phyloP scores from a whole-genome alignment of 2,113 vertebrate genomes.

The Colinus virginianus region DNA sequence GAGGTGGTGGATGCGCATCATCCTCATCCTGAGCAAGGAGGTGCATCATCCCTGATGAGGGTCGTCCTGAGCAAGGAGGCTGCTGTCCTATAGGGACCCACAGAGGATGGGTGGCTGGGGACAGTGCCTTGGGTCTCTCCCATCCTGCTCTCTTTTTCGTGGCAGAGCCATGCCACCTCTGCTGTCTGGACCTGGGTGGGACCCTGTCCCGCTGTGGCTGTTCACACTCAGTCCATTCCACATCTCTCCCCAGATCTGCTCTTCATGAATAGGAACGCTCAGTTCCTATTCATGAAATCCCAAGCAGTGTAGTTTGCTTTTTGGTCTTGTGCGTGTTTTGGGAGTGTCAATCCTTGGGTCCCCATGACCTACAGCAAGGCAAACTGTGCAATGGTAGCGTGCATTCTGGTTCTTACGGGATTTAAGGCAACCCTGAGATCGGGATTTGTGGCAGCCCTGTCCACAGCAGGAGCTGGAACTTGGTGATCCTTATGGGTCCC shows the following conservation, averaged over 20 bases:
- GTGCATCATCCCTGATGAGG: background rate
- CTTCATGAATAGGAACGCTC: too few relatives aligned
- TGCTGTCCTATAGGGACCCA: background rate
- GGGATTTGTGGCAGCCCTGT: too few relatives aligned
- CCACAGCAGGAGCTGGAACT: too few relatives aligned
- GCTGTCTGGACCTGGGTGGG: background rate
- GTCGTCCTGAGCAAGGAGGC: rapidly evolving
- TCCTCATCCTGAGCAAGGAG: background rate
- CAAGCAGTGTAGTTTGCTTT: too few relatives aligned
- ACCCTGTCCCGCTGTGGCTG: background rate
- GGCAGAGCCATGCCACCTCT: background rate
- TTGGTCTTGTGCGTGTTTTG: rapidly evolving
- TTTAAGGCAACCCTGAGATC: background rate
- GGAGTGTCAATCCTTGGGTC: rapidly evolving
- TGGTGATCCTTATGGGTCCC: too few relatives aligned
- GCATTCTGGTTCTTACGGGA: background rate
- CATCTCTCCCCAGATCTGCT: background rate
- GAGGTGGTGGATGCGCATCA: rapidly evolving
- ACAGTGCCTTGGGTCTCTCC: rapidly evolving
- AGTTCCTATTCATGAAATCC: rapidly evolving
- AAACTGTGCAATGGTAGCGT: rapidly evolving
- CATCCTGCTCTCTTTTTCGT: background rate
- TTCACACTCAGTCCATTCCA: background rate
- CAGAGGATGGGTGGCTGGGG: background rate
- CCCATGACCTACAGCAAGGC: background rate